phyloP scores from a whole-genome alignment of 2,797 vertebrate genomes.

The Poecilia velifera region DNA sequence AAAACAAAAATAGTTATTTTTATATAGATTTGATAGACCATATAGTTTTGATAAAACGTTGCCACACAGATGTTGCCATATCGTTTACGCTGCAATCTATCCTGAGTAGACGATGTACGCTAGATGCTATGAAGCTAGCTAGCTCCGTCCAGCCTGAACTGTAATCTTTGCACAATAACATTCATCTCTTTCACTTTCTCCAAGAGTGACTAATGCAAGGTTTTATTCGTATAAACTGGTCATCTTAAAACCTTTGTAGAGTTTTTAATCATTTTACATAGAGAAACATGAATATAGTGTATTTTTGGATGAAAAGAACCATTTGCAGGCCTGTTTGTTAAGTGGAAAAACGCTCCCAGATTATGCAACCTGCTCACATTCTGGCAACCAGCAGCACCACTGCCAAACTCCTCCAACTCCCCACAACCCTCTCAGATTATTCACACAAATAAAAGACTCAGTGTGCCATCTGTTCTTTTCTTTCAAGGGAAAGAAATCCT shows the following conservation, averaged over 20 bases:
- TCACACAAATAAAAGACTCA: constrained; percentile 32
- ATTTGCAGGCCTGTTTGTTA: background rate
- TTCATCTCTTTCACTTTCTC: background rate
- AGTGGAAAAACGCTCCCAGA: constrained; percentile 3
- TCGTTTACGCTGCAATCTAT: too few relatives aligned
- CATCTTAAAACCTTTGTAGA: background rate
- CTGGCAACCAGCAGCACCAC: constrained; percentile 2
- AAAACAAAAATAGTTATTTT: too few relatives aligned
- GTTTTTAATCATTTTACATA: background rate
- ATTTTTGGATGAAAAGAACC: constrained; percentile 14
- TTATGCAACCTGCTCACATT: constrained; percentile 16
- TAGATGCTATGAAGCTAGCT: too few relatives aligned
- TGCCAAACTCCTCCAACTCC: constrained; percentile 28
- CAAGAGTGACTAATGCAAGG: background rate
- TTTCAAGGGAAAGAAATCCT: constrained; percentile 19
- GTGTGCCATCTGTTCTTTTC: constrained; percentile 46
- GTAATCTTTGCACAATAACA: too few relatives aligned
- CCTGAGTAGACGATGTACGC: too few relatives aligned
- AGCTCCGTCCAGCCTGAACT: too few relatives aligned
- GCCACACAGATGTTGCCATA: too few relatives aligned
- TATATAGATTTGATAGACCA: too few relatives aligned
- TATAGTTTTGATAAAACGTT: too few relatives aligned
- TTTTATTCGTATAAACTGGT: background rate
- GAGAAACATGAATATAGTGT: background rate
- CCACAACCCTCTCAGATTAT: constrained; percentile 27